Conservation (phyloP, 2,888 invertebrate species). For the Platypus cylindrus region DNA sequence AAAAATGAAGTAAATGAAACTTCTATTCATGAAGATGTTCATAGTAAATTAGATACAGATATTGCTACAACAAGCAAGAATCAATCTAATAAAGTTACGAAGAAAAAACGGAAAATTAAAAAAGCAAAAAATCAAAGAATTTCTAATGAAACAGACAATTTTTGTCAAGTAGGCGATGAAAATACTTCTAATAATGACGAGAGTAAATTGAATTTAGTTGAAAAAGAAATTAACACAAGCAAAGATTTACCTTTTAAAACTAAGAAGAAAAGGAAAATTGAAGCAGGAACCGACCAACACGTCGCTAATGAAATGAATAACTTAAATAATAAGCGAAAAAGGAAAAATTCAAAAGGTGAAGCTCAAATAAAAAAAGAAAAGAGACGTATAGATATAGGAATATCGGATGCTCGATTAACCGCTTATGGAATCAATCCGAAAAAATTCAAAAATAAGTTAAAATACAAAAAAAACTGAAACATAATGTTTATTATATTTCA, state of each 20-base stretch:
- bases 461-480: conserved; percentile 43
- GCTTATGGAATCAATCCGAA: conserved; percentile 90
- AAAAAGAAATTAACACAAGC: conserved; percentile 22
- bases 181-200: conserved; percentile 6
- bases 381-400: conserved; percentile 18
- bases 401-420: conserved; percentile 70
- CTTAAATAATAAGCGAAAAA: conserved; percentile 5
- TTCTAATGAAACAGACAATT: conserved; percentile 9
- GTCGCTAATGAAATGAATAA: conserved; percentile 12
- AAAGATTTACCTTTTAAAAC: too few relatives aligned
- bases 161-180: conserved; percentile 2
- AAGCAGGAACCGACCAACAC: too few relatives aligned
- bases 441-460: conserved; percentile 67
- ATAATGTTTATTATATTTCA: too few relatives aligned
- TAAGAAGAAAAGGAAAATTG: conserved; percentile 15
- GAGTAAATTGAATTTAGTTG: conserved; percentile 16
- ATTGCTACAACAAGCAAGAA: neutral
- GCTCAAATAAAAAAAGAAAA: conserved; percentile 22
- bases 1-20: neutral
- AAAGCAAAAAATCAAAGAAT: conserved; percentile 11
- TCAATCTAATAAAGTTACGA: conserved; percentile 5
- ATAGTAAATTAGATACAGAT: conserved; percentile 2
- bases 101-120: conserved; percentile 13
- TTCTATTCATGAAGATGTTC: neutral
- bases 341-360: conserved; percentile 25